phyloP scores from a whole-genome alignment of 2,797 vertebrate genomes.

The Myiotriccus ornatus region DNA sequence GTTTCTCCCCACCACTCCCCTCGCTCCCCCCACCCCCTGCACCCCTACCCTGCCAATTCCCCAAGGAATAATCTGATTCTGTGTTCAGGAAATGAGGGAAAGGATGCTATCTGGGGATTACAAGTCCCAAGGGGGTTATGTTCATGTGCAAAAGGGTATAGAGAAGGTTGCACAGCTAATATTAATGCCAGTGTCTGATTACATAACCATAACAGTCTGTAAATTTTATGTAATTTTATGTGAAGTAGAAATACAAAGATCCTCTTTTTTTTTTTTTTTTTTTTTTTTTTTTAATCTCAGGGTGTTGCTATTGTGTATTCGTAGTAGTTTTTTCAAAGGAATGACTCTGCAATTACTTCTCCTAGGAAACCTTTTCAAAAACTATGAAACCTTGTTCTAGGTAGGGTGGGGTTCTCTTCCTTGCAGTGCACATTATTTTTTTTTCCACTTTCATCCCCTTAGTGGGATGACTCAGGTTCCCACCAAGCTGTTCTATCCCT shows the following conservation, averaged over 20 bases:
- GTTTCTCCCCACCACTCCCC: not conserved
- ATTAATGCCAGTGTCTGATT: not conserved
- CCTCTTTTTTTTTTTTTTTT: not conserved
- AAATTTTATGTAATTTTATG: not conserved
- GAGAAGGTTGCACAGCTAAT: not conserved
- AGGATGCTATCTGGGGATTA: not conserved
- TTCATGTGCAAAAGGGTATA: not conserved
- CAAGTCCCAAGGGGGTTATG: not conserved
- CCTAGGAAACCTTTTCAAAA: not conserved
- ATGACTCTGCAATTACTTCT: not conserved
- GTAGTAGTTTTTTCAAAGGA: not conserved
- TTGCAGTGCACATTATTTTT: not conserved
- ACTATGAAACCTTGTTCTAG: not conserved
- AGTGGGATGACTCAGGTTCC: not conserved
- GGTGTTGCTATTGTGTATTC: not conserved
- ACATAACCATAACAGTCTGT: not conserved
- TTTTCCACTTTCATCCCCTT: not conserved
- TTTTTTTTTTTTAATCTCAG: not conserved
- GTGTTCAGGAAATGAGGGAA: not conserved
- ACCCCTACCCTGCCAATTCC: accelerated
- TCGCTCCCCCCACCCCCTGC: too few relatives aligned
- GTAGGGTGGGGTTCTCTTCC: accelerated
- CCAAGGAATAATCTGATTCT: not conserved
- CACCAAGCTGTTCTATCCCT: not conserved
- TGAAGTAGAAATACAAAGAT: not conserved